Evolutionary conservation across 2,888 invertebrate genomes (phyloP).

Genomic region (Biston betularia): DNA sequence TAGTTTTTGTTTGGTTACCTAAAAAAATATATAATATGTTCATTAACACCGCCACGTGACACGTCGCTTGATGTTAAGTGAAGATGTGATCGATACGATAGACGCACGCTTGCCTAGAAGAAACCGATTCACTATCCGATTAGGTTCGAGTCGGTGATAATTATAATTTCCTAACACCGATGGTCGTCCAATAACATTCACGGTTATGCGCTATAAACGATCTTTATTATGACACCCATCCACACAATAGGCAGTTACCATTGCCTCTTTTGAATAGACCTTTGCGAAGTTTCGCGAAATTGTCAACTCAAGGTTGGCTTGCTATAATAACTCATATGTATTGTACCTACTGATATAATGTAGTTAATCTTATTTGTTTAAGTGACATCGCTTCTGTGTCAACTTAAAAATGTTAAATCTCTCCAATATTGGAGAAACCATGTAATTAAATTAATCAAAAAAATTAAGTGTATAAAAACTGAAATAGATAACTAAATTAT

Average conservation of each 20-base stretch:
- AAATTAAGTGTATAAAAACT: no score
- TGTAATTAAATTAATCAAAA: no score
- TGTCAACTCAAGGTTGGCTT: constrained; percentile 26
- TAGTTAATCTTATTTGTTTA: constrained; percentile 3
- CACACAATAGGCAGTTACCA: constrained; percentile 62
- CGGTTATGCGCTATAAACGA: constrained; percentile 49
- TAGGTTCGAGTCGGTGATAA: neutral
- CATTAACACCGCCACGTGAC: no score
- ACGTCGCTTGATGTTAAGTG: no score
- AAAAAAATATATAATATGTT: no score
- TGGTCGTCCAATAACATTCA: constrained; percentile 28
- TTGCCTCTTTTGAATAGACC: constrained; percentile 51
- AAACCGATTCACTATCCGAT: neutral
- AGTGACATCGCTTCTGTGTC: neutral
- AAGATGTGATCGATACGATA: neutral
- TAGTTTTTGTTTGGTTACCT: no score
- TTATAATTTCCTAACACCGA: constrained; percentile 29
- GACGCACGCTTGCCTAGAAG: no score
- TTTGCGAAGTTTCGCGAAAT: constrained; percentile 49
- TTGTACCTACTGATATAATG: constrained; percentile 7
- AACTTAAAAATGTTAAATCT: neutral
- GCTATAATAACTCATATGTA: constrained; percentile 19
- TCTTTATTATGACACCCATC: constrained; percentile 54
- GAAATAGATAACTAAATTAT: no score
- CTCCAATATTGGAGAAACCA: neutral